Evolutionary conservation across 2,797 vertebrate genomes (phyloP), one percentile per base, ranked within the genome.

Genomic region (Aldrovandia affinis): DNA sequence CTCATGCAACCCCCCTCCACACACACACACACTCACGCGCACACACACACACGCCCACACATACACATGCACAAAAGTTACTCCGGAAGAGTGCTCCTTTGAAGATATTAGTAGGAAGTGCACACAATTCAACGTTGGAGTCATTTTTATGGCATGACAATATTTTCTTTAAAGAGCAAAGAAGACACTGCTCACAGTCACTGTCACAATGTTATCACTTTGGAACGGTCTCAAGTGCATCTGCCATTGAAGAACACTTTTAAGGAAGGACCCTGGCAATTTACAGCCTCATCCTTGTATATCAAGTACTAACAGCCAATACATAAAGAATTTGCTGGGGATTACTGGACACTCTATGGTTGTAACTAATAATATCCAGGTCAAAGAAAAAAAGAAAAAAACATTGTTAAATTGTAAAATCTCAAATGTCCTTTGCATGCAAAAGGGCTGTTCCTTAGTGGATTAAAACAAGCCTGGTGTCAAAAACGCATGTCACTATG

Each of bases 161-260:
- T 91, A 90, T 92, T 90, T 92, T 90, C 90, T 92, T 92, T 90
- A 85, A 90, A 86, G 90, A 91, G 89, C 89, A 86, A n/a, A 86
- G 87, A 83, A 88, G 86, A 89, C 85, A 86, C 84, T 84, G 84
- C 88, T 89, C 87, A 86, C 81, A 87, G 87, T 85, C 81, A 87
- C 87, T 91, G 89, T 90, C 84, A 78, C 73, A 44, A 82, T 85
- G 82, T 88, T 88, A 91, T 84, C 84, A 88, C 83, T 87, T 87
- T 90, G 84, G 88, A 77, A 86, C 44, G 57, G 80, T 81, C 80
- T 84, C 81, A 44, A 87, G 81, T 86, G 83, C 39, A 42, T 59
- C 82, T 86, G 87, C 86, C 86, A 87, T 65, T 82, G 89, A 89
- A 88, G 86, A 61, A 80, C 86, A 80, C 82, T 89, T 91, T 90